Evolutionary conservation across 2,113 vertebrate genomes (phyloP).

Genomic region (Xiphias gladius): DNA sequence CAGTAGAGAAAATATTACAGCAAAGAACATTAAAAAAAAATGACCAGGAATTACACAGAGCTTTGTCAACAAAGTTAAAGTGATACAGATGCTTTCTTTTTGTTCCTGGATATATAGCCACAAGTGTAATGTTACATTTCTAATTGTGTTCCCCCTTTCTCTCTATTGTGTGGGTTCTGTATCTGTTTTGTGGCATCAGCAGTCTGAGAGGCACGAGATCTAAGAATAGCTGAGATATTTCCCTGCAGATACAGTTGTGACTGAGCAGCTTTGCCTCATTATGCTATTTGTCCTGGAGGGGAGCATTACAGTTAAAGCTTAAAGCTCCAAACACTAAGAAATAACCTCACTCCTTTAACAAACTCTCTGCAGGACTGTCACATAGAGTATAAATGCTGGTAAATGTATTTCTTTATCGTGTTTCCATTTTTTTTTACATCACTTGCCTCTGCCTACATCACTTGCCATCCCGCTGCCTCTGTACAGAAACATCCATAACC

Average conservation of each 20-base stretch:
- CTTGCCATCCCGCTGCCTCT: not conserved
- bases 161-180: constrained; percentile 20
- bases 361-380: not conserved
- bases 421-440: not conserved
- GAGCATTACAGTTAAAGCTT: not conserved
- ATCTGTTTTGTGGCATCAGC: constrained; percentile 52
- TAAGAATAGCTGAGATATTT: constrained; percentile 60
- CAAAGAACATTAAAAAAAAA: not conserved
- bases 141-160: constrained; percentile 3
- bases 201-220: constrained; percentile 32
- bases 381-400: not conserved
- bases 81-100: not conserved
- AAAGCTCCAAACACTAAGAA: constrained; percentile 18
- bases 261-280: constrained; percentile 52
- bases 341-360: constrained; percentile 22
- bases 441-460: no score
- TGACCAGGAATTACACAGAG: not conserved
- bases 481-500: not conserved
- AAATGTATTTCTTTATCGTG: not conserved
- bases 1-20: not conserved
- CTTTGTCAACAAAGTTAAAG: not conserved
- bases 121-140: constrained; percentile 6
- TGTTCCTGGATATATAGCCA: constrained; percentile 7
- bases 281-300: constrained; percentile 41
- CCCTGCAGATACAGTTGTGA: constrained; percentile 56